Evolutionary conservation across 2,888 invertebrate genomes (phyloP).

Genomic region (Tetramorium bicarinatum): DNA sequence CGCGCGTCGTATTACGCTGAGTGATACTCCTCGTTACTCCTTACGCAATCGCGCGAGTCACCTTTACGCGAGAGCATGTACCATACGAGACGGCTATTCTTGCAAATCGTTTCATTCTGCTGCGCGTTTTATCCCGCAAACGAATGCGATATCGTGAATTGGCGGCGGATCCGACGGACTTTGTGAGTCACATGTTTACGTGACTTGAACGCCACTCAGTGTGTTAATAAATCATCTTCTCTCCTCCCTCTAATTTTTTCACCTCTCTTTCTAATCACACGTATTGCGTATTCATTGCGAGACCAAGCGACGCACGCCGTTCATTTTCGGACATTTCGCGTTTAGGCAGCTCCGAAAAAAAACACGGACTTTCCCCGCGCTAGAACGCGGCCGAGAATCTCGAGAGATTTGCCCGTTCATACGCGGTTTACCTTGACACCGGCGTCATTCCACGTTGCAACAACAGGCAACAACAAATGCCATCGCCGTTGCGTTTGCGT

Average conservation of each 20-base stretch:
- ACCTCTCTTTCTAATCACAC: neutral
- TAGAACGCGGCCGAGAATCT: neutral
- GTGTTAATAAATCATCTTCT: conserved; percentile 15
- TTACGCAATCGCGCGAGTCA: conserved; percentile 17
- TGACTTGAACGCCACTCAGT: conserved; percentile 1
- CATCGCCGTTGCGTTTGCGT: conserved; percentile 53
- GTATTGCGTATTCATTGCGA: neutral
- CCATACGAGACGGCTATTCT: neutral
- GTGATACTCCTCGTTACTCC: neutral
- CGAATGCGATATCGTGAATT: neutral
- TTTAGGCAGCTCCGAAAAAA: neutral
- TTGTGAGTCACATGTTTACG: neutral
- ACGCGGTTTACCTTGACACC: conserved; percentile 64
- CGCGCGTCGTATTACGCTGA: conserved; percentile 16
- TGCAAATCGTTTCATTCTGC: neutral
- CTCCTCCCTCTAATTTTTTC: neutral
- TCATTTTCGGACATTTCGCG: neutral
- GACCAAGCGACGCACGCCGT: conserved; percentile 10
- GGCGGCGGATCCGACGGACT: neutral
- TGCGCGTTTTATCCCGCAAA: neutral
- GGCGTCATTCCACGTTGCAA: conserved; percentile 44
- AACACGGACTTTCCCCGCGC: neutral
- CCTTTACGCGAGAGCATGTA: neutral
- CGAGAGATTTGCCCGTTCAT: conserved; percentile 8
- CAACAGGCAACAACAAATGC: conserved; percentile 50